Evolutionary conservation across 2,113 vertebrate species (phyloP).

Genomic region (Strix aluco): DNA sequence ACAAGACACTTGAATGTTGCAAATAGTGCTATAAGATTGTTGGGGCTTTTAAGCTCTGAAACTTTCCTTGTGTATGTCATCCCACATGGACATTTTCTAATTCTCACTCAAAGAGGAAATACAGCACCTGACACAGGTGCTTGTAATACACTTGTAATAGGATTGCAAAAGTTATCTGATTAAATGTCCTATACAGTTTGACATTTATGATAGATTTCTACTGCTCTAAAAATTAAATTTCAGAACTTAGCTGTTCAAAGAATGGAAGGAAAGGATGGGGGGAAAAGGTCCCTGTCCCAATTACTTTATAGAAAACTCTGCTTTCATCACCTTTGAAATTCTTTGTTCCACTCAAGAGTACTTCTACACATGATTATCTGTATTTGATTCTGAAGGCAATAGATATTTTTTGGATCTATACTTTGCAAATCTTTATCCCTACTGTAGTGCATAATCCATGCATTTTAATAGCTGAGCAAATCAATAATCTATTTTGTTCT

Average conservation of each 20-base stretch:
- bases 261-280: background rate
- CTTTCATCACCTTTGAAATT: background rate
- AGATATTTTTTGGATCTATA: background rate
- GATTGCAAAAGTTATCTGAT: background rate
- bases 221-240: conserved; percentile 36
- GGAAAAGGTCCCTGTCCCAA: background rate
- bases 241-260: background rate
- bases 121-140: background rate
- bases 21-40: background rate
- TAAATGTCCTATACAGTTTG: background rate
- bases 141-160: background rate
- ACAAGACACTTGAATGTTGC: background rate
- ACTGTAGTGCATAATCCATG: background rate
- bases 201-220: background rate
- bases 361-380: background rate
- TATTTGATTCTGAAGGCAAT: background rate
- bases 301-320: background rate
- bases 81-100: background rate
- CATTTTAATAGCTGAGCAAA: background rate
- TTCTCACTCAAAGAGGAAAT: background rate
- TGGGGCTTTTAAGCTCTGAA: background rate
- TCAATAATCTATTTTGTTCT: background rate
- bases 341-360: background rate
- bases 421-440: background rate
- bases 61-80: background rate